phyloP scores from a whole-genome alignment of 2,113 vertebrate species.

The Pseudopodoces humilis region DNA sequence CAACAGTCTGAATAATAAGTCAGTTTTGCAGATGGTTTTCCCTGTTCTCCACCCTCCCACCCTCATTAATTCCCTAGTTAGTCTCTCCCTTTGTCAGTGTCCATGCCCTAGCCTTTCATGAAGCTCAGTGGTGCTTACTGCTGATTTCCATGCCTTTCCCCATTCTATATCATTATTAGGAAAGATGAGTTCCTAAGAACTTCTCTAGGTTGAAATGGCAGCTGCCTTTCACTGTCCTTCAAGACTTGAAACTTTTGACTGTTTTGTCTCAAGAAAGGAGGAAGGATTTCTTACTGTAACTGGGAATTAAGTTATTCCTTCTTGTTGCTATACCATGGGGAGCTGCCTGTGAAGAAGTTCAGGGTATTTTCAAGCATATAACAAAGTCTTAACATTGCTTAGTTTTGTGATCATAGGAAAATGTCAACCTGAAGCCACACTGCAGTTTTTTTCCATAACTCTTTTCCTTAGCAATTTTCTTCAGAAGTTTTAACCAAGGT shows the following conservation, averaged over 20 bases:
- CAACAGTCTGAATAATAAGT: neutral
- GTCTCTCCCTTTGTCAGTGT: neutral
- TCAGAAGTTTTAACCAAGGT: neutral
- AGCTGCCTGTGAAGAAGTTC: neutral
- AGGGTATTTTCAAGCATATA: neutral
- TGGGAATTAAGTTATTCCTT: neutral
- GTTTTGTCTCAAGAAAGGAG: neutral
- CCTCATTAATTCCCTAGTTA: neutral
- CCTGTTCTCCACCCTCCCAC: neutral
- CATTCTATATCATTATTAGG: neutral
- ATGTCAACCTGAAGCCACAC: neutral
- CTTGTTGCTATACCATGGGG: neutral
- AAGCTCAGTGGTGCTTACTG: neutral
- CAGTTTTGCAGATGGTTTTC: neutral
- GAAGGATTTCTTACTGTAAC: neutral
- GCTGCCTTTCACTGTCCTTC: neutral
- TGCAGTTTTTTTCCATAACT: neutral
- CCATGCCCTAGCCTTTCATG: neutral
- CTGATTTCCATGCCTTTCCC: neutral
- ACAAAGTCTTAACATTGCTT: neutral
- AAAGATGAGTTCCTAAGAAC: neutral
- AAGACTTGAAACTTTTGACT: neutral
- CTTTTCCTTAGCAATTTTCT: neutral
- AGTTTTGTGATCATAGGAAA: neutral
- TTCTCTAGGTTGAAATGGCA: neutral